Conservation (phyloP, 2,113 vertebrate genomes). For the Tenrec ecaudatus region DNA sequence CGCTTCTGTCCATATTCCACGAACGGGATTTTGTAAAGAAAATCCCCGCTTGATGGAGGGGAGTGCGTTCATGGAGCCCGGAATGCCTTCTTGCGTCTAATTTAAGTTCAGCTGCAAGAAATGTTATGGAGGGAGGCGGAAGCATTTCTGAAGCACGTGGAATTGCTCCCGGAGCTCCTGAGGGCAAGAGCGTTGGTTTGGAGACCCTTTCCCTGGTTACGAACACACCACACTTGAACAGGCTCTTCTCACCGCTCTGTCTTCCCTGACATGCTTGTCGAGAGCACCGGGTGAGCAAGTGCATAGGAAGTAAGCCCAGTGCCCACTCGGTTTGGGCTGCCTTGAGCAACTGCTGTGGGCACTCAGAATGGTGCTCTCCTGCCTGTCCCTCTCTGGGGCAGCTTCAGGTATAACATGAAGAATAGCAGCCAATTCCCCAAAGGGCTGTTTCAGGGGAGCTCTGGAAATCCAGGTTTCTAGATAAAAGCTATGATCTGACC, state of each 20-base stretch:
- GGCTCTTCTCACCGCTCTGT: background rate
- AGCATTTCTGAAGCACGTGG: conserved; percentile 3
- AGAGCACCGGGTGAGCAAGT: background rate
- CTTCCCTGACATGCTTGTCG: background rate
- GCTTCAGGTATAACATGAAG: background rate
- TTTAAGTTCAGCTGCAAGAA: background rate
- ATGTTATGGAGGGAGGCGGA: background rate
- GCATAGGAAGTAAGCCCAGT: background rate
- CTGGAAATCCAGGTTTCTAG: conserved; percentile 16
- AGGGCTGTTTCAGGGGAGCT: background rate
- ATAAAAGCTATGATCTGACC: background rate
- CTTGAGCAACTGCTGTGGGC: background rate
- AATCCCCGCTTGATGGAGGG: background rate
- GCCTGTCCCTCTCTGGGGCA: too few species aligned
- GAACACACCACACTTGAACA: background rate
- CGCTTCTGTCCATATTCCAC: background rate
- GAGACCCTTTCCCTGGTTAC: background rate
- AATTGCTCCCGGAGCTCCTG: conserved; percentile 7
- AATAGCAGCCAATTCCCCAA: background rate
- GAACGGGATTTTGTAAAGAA: conserved; percentile 1
- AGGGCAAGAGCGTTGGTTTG: conserved; percentile 6
- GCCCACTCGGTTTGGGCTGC: background rate
- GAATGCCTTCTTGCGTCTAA: background rate
- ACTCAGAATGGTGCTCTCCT: background rate
- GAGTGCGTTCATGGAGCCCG: background rate